Evolutionary conservation across 2,888 invertebrate species (phyloP), one percentile per base, ranked within the genome.

Genomic region (Tribolium freemani): DNA sequence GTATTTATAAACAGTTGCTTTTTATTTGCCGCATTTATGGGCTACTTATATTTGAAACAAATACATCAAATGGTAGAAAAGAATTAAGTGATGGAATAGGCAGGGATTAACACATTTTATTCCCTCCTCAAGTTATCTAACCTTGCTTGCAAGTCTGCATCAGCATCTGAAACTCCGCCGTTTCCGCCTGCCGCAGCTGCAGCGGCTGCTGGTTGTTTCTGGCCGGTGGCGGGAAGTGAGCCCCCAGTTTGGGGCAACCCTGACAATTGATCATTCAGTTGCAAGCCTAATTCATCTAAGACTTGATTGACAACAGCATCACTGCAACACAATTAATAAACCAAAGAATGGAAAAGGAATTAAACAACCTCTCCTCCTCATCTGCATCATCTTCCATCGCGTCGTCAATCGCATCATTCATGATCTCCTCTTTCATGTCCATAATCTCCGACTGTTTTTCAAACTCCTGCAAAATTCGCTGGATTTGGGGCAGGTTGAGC

Each of bases 351-450:
- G 13, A 26, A 51, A 58, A 60, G 10, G 10, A 61, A 20, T 31
- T 54, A 3, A 5, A 3, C 26, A 85, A 94, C 95, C 94, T 97
- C 88, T 99, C 99, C 84, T 98, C 98, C 85, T 98, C 98, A 85
- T 99, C 99, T 53, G 93, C 98, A 84, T 98, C 99, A 76, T 96
- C 99, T 81, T 96, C 99, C 94, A 99, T 97, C 0, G 99, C 99
- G 88, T 99, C 99, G 86, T 99, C 99, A 83, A 99, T 99, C 57
- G 97, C 98, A 87, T 99, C 99, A 85, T 96, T 98, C 93, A 99
- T 99, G 91, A 99, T 97, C 88, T 99, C 99, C 86, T 99, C 99
- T 86, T 99, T 99, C 99, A 99, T 99, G 85, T 99, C 99, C 99
- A 99, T 99, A 67, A 99, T 98, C 88, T 99, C 99, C 0, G 97